phyloP scores from a whole-genome alignment of 2,888 invertebrate species.

The Stenoptilia bipunctidactyla region DNA sequence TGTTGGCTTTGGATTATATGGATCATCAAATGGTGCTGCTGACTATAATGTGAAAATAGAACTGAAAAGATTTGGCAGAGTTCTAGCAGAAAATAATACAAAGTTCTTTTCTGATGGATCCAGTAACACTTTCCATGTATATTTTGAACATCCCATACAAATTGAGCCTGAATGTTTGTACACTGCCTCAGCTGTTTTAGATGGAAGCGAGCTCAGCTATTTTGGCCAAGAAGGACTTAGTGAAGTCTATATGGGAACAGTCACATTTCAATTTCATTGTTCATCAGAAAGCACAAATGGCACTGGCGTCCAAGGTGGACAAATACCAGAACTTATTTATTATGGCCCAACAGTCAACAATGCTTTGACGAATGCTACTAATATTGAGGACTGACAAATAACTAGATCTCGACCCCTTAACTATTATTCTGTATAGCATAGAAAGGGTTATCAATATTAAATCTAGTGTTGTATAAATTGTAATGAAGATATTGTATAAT shows the following conservation, averaged over 20 bases:
- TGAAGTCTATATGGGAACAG: conserved; percentile 92
- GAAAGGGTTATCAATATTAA: conserved; percentile 11
- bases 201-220: conserved; percentile 94
- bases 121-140: conserved; percentile 92
- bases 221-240: conserved; percentile 98
- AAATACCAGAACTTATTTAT: conserved; percentile 96
- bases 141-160: conserved; percentile 85
- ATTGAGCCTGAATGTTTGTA: conserved; percentile 95
- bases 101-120: conserved; percentile 97
- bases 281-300: conserved; percentile 98
- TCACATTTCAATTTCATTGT: conserved; percentile 97
- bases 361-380: conserved; percentile 41
- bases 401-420: conserved; percentile 32
- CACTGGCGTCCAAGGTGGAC: conserved; percentile 96
- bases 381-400: conserved; percentile 65
- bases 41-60: conserved; percentile 96
- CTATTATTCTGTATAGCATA: conserved; percentile 40
- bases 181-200: conserved; percentile 94
- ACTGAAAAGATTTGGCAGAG: conserved; percentile 88
- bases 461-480: conserved; percentile 13
- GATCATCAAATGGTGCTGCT: conserved; percentile 95
- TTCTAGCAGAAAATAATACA: conserved; percentile 91
- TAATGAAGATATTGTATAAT: conserved; percentile 18
- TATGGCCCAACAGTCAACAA: conserved; percentile 83
- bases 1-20: conserved; percentile 95